A percentile compares a stretch with the other conserved stretches of the same genome.
phyloP scores from a whole-genome alignment of 1,140 invertebrate genomes.

The Macrobrachium rosenbergii region DNA sequence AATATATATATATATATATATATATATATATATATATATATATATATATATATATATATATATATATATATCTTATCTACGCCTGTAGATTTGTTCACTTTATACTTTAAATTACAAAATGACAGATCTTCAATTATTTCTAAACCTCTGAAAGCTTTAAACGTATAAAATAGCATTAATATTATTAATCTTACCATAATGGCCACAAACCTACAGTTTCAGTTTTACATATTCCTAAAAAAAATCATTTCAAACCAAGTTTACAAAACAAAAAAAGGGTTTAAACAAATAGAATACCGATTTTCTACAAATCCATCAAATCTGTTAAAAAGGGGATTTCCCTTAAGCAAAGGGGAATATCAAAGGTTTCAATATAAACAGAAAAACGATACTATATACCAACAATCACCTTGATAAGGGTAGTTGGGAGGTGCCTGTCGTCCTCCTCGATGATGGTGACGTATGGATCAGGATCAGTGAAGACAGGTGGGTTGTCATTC shows the following conservation, averaged over 20 bases:
- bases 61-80: too few relatives aligned
- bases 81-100: too few relatives aligned
- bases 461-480: neutral
- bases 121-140: neutral
- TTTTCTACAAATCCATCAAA: neutral
- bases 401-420: conserved; percentile 36
- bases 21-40: too few relatives aligned
- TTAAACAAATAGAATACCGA: neutral
- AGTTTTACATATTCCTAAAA: neutral
- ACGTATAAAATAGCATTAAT: neutral
- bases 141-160: neutral
- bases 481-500: neutral
- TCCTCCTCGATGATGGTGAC: conserved; percentile 46
- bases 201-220: neutral
- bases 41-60: too few relatives aligned
- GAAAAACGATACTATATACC: too few relatives aligned
- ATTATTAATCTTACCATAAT: neutral
- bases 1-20: too few relatives aligned
- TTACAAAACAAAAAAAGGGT: neutral
- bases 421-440: conserved; percentile 25
- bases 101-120: too few relatives aligned
- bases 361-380: too few relatives aligned
- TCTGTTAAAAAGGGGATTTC: neutral
- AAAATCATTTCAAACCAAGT: neutral
- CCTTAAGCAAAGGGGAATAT: neutral